Conservation (phyloP, 2,113 vertebrate species). For the Sprattus sprattus region DNA sequence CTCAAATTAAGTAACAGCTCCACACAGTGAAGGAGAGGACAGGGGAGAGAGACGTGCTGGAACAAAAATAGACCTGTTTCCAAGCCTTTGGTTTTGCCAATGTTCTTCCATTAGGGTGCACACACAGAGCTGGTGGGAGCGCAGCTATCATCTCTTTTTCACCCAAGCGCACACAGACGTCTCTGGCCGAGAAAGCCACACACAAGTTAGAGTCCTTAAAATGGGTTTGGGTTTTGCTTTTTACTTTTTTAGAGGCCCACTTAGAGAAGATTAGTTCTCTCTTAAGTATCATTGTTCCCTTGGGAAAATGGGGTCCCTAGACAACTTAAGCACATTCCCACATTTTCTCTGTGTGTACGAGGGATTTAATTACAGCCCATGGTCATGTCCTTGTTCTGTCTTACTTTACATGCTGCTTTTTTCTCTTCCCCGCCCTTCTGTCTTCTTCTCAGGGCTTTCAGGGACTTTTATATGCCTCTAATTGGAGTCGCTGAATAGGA, state of each 20-base stretch:
- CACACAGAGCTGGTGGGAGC: constrained; percentile 1
- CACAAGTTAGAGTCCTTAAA: background rate
- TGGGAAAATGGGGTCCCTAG: background rate
- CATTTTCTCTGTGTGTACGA: constrained; percentile 4
- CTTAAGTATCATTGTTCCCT: constrained; percentile 26
- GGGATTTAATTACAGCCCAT: constrained; percentile 41
- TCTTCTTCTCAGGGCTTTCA: constrained; percentile 17
- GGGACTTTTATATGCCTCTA: background rate
- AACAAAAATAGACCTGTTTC: constrained; percentile 41
- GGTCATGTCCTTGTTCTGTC: constrained; percentile 32
- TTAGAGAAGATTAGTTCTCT: constrained; percentile 23
- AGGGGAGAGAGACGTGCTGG: background rate
- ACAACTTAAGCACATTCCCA: constrained; percentile 1
- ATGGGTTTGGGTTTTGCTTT: background rate
- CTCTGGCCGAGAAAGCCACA: background rate
- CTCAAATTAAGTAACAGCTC: constrained; percentile 9
- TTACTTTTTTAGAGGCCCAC: background rate
- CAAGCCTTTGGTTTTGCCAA: constrained; percentile 35
- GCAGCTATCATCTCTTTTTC: background rate
- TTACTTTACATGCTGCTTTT: background rate
- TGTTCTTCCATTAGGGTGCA: constrained; percentile 15
- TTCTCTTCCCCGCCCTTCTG: background rate
- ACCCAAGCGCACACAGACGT: background rate
- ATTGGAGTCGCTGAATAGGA: constrained; percentile 6
- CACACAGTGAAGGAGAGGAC: constrained; percentile 12